Base-by-base conservation (phyloP, 2,797 vertebrate species). In the Hoplostethus atlanticus region DNA sequence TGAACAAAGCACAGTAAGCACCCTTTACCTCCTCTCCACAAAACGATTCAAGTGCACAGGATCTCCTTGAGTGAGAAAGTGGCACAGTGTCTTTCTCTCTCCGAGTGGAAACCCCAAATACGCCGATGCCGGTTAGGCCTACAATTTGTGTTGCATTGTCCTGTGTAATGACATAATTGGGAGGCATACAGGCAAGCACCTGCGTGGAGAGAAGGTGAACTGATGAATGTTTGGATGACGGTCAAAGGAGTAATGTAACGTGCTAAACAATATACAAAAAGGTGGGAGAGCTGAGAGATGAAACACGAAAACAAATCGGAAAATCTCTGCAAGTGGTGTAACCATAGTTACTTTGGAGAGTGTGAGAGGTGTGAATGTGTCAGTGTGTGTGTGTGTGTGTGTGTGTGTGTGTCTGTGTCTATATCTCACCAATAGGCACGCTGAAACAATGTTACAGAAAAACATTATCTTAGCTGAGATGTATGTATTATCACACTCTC, bases 371-470 rank as follows among this genome's bases (percentile, higher is more conserved):
- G 44, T 63, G 60, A 11, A n/a, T 31, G 60, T 63, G 42, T 48
- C 21, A 48, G 60, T 36, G 55, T 57, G 9, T 28, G 57, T 44
- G 38, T 44, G 17, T 59, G 57, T 44, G 57, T 59, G 57, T 42
- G 38, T 25, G n/a, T 42, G 38, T 44, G 17, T 59, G 57, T 44
- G 57, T 59, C 38, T 42, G 38, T 34, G 34, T 34, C 6, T 34
- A 6, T 34, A 34, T 34, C 6, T 34, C 34, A 4, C 6, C 34
- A 34, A 5, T 34, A 34, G 34, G 34, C 34, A 34, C 4, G 34
- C 6, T 34, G 34, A 34, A 34, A 5, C 34, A 34, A 34, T 34
- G 34, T 34, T 4, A 11, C 25, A 28, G 25, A 10, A 53, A 53
- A 11, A 7, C 15, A 12, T 13, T 54, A 54, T 31, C 28, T 54